Percentiles rank a stretch among this genome's conserved stretches.
Conservation (phyloP, 2,113 vertebrate species). For the Marcusenius ussheri region DNA sequence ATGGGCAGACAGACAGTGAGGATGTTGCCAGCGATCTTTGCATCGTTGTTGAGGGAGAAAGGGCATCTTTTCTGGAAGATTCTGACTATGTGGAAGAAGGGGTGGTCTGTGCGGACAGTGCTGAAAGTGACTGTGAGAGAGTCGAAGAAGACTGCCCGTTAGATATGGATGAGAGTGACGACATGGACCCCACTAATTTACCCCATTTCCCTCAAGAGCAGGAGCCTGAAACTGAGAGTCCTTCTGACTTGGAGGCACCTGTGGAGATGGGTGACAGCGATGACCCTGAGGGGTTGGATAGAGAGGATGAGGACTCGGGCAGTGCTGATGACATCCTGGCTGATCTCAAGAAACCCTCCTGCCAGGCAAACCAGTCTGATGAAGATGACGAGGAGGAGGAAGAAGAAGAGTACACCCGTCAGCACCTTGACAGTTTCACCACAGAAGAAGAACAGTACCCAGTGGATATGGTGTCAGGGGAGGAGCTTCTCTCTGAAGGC, state of each 20-base stretch:
- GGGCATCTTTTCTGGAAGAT: slow-evolving; percentile 47
- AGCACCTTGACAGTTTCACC: slow-evolving; percentile 47
- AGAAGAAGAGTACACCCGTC: slow-evolving; percentile 30
- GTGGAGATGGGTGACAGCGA: slow-evolving; percentile 36
- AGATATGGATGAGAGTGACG: slow-evolving; percentile 62
- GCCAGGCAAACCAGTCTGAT: slow-evolving; percentile 46
- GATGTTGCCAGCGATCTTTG: slow-evolving; percentile 20
- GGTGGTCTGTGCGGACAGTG: slow-evolving; percentile 55
- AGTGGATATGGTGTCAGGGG: slow-evolving; percentile 61
- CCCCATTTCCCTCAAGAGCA: slow-evolving; percentile 35
- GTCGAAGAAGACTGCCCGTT: slow-evolving; percentile 24
- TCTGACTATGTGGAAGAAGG: slow-evolving; percentile 65
- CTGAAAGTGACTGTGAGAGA: slow-evolving; percentile 54
- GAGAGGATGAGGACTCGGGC: slow-evolving; percentile 39
- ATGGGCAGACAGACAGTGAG: slow-evolving; percentile 20
- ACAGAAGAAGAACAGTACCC: slow-evolving; percentile 62
- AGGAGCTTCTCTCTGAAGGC: slow-evolving; percentile 74
- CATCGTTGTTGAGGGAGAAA: background rate
- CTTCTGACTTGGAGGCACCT: slow-evolving; percentile 51
- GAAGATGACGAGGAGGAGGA: slow-evolving; percentile 50
- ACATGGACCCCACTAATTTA: slow-evolving; percentile 40
- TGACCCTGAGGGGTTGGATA: slow-evolving; percentile 27
- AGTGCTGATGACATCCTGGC: slow-evolving; percentile 48
- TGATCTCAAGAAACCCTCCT: slow-evolving; percentile 29
- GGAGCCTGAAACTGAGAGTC: slow-evolving; percentile 44